Conservation (phyloP, 2,113 vertebrate genomes). For the Tapirus terrestris region DNA sequence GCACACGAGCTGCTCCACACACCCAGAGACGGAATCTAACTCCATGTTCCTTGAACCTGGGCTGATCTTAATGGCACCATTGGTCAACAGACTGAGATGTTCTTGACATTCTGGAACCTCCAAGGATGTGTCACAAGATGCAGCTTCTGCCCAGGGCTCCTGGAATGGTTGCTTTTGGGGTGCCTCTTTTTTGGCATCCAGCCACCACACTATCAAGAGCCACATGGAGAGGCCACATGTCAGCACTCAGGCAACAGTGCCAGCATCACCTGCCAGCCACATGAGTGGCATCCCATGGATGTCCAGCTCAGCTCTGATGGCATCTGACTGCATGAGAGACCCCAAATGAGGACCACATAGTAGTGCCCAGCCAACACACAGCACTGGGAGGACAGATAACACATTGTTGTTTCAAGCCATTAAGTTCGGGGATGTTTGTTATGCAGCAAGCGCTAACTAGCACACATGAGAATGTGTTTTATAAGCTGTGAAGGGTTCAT, state of each 20-base stretch:
- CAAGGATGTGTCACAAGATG: neutral
- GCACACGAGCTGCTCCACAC: fast-evolving
- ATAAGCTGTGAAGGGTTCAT: neutral
- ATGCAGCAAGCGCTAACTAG: neutral
- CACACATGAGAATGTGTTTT: neutral
- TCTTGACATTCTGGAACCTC: neutral
- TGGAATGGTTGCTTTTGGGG: neutral
- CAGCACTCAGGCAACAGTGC: neutral
- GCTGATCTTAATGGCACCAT: neutral
- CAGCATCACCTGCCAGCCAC: neutral
- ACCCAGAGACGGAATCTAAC: neutral
- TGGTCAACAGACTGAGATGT: neutral
- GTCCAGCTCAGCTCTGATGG: fast-evolving
- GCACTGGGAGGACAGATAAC: too few relatives aligned
- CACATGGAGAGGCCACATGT: fast-evolving
- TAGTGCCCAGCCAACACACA: neutral
- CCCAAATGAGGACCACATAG: fast-evolving
- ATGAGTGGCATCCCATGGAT: fast-evolving
- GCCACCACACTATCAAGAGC: neutral
- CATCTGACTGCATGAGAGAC: neutral
- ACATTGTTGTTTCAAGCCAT: neutral
- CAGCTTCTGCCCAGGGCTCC: too few relatives aligned
- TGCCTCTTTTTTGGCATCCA: neutral
- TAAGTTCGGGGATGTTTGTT: neutral
- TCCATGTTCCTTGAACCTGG: neutral